These are phyloP conservation scores for Ammodytes marinus DNA, from an alignment of 2,113 vertebrate genomes.

Conservation along the genomic window DNA sequence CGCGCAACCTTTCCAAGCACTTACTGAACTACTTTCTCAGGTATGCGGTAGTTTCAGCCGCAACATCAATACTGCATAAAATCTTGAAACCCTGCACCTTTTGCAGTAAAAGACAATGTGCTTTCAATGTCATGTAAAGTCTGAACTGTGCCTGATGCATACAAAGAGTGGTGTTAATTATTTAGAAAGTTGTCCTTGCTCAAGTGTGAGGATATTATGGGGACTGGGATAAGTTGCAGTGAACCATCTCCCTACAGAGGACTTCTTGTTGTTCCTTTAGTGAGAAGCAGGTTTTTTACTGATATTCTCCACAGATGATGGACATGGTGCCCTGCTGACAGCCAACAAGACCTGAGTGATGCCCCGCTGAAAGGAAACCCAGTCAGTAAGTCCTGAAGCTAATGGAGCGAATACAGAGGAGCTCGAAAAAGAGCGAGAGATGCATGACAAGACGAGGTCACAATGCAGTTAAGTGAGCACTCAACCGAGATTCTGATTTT, in stretches of 20 bases:
- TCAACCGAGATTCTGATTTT: slow-evolving; percentile 14
- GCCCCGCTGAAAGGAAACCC: slow-evolving; percentile 28
- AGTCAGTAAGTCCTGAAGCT: slow-evolving; percentile 34
- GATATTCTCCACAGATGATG: slow-evolving; percentile 10
- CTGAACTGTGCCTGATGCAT: neutral
- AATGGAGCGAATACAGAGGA: slow-evolving; percentile 46
- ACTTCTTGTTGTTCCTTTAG: neutral
- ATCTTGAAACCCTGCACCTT: neutral
- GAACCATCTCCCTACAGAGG: neutral
- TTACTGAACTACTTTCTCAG: neutral
- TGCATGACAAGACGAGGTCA: slow-evolving; percentile 31
- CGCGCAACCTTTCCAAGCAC: neutral
- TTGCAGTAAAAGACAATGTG: neutral
- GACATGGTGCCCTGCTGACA: slow-evolving; percentile 13
- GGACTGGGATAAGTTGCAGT: neutral
- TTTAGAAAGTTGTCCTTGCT: neutral
- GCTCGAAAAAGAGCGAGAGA: slow-evolving; percentile 21
- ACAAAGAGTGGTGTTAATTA: neutral
- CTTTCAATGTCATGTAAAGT: neutral
- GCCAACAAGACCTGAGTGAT: slow-evolving; percentile 48
- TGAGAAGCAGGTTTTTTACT: neutral
- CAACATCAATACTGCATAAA: neutral
- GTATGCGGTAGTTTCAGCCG: neutral
- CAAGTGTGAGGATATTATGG: neutral
- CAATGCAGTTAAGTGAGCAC: neutral